Evolutionary conservation across 2,113 vertebrate species (phyloP).

Genomic region (Benitochromis conjunctus): DNA sequence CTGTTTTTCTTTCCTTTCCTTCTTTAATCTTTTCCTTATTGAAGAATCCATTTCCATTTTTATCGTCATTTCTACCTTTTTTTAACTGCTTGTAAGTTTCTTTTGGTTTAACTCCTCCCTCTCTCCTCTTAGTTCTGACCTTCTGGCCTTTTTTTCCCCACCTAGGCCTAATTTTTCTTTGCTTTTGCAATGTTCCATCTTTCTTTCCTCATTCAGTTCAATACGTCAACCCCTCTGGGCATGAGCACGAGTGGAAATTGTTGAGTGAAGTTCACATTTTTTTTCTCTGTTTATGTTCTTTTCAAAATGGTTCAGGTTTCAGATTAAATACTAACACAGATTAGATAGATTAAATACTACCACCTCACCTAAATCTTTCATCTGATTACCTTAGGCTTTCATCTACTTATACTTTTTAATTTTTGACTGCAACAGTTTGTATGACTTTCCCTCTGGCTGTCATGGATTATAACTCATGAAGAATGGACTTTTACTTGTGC

Average conservation of each 20-base stretch:
- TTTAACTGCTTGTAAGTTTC: neutral
- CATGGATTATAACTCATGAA: neutral
- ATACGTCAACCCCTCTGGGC: conserved; percentile 33
- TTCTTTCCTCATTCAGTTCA: neutral
- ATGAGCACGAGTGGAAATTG: conserved; percentile 7
- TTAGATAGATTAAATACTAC: conserved; percentile 45
- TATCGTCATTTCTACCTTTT: neutral
- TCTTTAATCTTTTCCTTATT: neutral
- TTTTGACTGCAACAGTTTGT: conserved; percentile 37
- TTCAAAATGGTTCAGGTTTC: conserved; percentile 14
- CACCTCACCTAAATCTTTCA: conserved; percentile 54
- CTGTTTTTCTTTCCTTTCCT: neutral
- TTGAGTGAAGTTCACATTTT: conserved; percentile 14
- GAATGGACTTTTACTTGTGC: conserved; percentile 11
- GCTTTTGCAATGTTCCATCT: neutral
- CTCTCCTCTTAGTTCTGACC: conserved; percentile 1
- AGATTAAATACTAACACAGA: conserved; percentile 37
- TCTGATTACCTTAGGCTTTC: conserved; percentile 35
- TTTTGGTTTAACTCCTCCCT: neutral
- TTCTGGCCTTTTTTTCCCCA: conserved; percentile 2
- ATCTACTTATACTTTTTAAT: conserved; percentile 27
- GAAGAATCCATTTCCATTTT: neutral
- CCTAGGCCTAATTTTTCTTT: conserved; percentile 11
- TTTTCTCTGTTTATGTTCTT: conserved; percentile 48
- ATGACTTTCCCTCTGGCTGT: conserved; percentile 14